phyloP scores from a whole-genome alignment of 2,888 invertebrate species.

The Mongoloraphidia duomilia region DNA sequence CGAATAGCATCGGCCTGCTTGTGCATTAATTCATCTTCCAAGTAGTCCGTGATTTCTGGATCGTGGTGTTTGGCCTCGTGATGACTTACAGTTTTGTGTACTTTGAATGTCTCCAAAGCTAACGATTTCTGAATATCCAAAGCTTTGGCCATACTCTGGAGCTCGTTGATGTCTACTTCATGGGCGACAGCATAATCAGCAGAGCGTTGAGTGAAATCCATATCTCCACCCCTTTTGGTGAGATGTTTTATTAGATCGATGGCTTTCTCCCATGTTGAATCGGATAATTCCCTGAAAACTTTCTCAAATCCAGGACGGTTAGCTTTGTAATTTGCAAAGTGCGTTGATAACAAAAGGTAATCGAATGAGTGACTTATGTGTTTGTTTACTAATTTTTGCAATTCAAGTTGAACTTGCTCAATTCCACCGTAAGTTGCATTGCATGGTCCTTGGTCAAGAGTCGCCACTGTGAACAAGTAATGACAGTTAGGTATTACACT shows the following conservation, averaged over 20 bases:
- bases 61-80: conserved; percentile 38
- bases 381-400: conserved; percentile 42
- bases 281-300: conserved; percentile 57
- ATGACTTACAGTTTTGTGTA: conserved; percentile 35
- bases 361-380: conserved; percentile 62
- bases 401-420: conserved; percentile 31
- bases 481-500: no score
- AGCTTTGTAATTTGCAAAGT: conserved; percentile 61
- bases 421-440: conserved; percentile 50
- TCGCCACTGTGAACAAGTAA: no score
- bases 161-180: conserved; percentile 47
- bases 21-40: conserved; percentile 64
- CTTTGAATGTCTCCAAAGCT: conserved; percentile 47
- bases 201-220: conserved; percentile 34
- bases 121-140: conserved; percentile 61
- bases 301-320: conserved; percentile 64
- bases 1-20: conserved; percentile 53
- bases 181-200: conserved; percentile 24
- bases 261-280: conserved; percentile 56
- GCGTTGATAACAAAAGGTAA: conserved; percentile 56
- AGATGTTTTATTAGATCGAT: conserved; percentile 66
- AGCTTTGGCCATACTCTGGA: conserved; percentile 57
- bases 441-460: conserved; percentile 28
- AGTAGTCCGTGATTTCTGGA: conserved; percentile 56
- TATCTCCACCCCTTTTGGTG: conserved; percentile 51